phyloP scores from a whole-genome alignment of 2,888 invertebrate species.

The Phalera bucephala region DNA sequence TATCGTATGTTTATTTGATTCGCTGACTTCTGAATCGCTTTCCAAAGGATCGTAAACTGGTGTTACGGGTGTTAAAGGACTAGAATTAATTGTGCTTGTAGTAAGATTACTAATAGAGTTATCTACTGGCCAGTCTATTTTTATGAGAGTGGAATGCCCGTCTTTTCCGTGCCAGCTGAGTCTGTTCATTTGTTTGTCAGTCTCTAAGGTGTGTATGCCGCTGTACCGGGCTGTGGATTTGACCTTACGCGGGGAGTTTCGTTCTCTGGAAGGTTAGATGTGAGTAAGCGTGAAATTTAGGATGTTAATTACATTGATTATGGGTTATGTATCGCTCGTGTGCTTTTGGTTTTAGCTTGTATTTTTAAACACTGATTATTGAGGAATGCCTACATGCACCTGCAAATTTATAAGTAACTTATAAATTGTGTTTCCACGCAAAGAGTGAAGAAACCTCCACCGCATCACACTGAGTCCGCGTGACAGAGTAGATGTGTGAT shows the following conservation, averaged over 20 bases:
- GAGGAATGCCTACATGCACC: too few species aligned
- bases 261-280: constrained; percentile 64
- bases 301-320: constrained; percentile 20
- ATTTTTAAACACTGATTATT: too few species aligned
- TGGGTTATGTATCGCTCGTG: too few species aligned
- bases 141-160: constrained; percentile 71
- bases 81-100: constrained; percentile 60
- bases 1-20: constrained; percentile 65
- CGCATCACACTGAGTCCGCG: too few species aligned
- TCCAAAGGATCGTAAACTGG: constrained; percentile 70
- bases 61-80: constrained; percentile 61
- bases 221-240: constrained; percentile 61
- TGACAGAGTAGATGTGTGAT: too few species aligned
- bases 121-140: constrained; percentile 73
- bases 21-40: constrained; percentile 70
- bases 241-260: constrained; percentile 70
- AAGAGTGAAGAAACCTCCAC: too few species aligned
- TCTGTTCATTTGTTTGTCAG: constrained; percentile 43
- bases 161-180: constrained; percentile 76
- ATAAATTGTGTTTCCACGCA: neutral
- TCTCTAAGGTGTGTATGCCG: constrained; percentile 54
- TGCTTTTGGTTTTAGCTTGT: too few species aligned
- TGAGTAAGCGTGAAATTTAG: constrained; percentile 32
- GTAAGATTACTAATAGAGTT: constrained; percentile 58
- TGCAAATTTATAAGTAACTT: constrained; percentile 4